Base-by-base conservation (phyloP, 2,888 invertebrate species). In the Papilio protenor region DNA sequence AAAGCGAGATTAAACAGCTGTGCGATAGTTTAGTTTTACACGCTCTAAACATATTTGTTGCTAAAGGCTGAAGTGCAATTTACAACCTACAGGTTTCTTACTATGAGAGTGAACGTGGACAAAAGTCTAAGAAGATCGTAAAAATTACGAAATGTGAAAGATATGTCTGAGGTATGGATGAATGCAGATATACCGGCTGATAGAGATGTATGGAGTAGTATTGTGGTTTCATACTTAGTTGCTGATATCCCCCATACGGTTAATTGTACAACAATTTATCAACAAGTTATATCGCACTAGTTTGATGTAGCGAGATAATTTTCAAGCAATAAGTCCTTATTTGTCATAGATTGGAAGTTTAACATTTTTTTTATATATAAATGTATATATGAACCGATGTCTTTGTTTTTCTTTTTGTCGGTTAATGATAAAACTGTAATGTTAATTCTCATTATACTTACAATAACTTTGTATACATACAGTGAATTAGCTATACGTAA, bases 291-390 rank as follows among this genome's bases (percentile, higher is more conserved):
- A 23, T 61, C 5, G 57, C 40, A 23, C 55, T 10, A 4, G 66
- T 64, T 75, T 47, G 40, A 47, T 33, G 18, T 8, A 66, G n/a
- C 49, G n/a, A 47, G 23, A 70, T 59, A 47, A 59, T 76, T 71
- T 49, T 27, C 27, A 23, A 70, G 57, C 47, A 75, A 49, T 64
- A 75, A 74, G 23, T 69, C 49, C 57, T 66, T 73, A 59, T 78
- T 71, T 64, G 61, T 64, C 72, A 40, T 23, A 55, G 27, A 47
- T 70, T 55, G 71, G 74, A 64, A 70, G 80, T 74, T 79, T 57
- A 12, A 57, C 2, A 21, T 21, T 52, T 52, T 47, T 47, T 49
- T 49, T 49, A 16, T 49, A 4, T 49, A 47, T 14, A 47, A 14
- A 1, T 12, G 10, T 49, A 0, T 16, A 49, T 2, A 3, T 16